Evolutionary conservation across 2,113 vertebrate genomes (phyloP).

Genomic region (Lycocorax pyrrhopterus): DNA sequence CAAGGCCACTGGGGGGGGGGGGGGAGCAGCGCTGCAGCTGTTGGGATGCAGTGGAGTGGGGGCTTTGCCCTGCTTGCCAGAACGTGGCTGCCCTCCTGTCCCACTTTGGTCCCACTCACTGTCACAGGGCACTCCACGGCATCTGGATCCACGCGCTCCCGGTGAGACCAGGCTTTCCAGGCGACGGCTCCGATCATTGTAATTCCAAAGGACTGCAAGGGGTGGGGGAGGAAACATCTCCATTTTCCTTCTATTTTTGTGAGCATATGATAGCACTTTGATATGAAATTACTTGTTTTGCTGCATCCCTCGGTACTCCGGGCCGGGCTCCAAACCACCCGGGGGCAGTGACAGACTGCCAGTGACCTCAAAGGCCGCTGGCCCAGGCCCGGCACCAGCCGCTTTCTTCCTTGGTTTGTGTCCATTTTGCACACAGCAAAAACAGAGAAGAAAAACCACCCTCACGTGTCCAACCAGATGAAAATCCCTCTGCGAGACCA

Average conservation of each 20-base stretch:
- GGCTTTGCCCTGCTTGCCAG: background rate
- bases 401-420: background rate
- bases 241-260: conserved; percentile 40
- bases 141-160: background rate
- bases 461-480: background rate
- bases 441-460: background rate
- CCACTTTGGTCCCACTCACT: background rate
- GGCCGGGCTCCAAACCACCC: background rate
- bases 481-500: background rate
- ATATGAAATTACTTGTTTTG: conserved; percentile 28
- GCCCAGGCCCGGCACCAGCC: background rate
- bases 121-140: background rate
- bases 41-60: background rate
- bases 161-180: background rate
- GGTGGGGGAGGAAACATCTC: background rate
- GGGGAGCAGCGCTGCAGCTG: background rate
- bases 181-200: background rate
- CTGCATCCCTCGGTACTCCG: background rate
- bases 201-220: background rate
- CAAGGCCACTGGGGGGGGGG: background rate
- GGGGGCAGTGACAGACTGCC: conserved; percentile 3
- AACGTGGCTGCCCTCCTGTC: background rate
- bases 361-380: background rate
- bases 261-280: conserved; percentile 22
- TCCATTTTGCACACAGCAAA: background rate